Conservation (phyloP, 2,888 invertebrate genomes). For the Muschampia plurimacula region DNA sequence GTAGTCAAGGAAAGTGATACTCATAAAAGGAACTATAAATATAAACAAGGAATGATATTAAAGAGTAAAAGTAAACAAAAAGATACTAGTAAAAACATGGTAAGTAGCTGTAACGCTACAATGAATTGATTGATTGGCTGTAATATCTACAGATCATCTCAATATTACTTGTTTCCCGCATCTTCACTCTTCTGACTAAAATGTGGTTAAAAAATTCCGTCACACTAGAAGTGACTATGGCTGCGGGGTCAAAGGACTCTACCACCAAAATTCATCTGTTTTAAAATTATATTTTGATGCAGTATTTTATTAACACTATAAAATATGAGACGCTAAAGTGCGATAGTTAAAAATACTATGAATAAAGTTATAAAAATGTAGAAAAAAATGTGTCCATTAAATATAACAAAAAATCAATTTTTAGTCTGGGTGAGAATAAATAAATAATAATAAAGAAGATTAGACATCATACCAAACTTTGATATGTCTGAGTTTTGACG, state of each 20-base stretch:
- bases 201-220: too few species aligned
- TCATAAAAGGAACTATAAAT: too few species aligned
- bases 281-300: not conserved
- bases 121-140: too few species aligned
- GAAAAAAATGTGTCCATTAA: not conserved
- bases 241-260: not conserved
- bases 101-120: too few species aligned
- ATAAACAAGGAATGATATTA: too few species aligned
- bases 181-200: too few species aligned
- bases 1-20: too few species aligned
- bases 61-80: too few species aligned
- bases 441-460: conserved; percentile 11
- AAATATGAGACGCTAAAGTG: not conserved
- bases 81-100: too few species aligned
- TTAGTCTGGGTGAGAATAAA: not conserved
- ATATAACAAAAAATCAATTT: not conserved
- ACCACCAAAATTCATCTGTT: not conserved
- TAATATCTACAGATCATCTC: too few species aligned
- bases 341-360: not conserved
- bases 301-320: not conserved
- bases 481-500: conserved; percentile 45
- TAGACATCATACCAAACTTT: conserved; percentile 1
- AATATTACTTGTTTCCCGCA: too few species aligned
- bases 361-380: not conserved
- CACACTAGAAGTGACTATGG: too few species aligned